These are phyloP conservation scores for Palloptera scutellata DNA, from an alignment of 2,888 invertebrate genomes.

Conservation along the genomic window DNA sequence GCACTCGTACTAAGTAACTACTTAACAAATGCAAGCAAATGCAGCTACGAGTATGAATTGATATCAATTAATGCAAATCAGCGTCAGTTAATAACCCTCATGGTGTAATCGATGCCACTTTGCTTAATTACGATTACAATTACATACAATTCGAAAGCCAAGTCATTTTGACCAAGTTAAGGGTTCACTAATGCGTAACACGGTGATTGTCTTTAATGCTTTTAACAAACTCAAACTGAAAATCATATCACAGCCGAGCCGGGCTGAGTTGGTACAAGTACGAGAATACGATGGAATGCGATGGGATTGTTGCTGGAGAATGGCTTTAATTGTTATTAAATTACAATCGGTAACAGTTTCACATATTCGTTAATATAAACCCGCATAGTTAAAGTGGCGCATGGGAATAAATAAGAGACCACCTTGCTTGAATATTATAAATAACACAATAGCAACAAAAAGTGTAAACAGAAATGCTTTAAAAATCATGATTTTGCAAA, in stretches of 20 bases:
- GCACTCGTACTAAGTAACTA: background rate
- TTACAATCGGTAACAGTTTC: slow-evolving; percentile 11
- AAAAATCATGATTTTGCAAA: slow-evolving; percentile 4
- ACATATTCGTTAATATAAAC: background rate
- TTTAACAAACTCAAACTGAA: slow-evolving; percentile 17
- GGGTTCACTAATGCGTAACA: slow-evolving; percentile 60
- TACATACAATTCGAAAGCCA: slow-evolving; percentile 34
- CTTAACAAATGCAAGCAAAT: background rate
- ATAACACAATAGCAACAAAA: background rate
- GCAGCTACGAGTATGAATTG: background rate
- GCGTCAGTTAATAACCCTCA: slow-evolving; percentile 18
- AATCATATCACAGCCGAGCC: background rate
- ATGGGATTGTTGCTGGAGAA: slow-evolving; percentile 3
- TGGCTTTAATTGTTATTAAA: slow-evolving; percentile 16
- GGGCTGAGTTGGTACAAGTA: too few relatives aligned
- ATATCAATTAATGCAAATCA: slow-evolving; percentile 24
- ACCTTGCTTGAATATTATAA: background rate
- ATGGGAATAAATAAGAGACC: background rate
- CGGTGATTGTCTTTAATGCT: slow-evolving; percentile 38
- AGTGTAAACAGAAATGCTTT: background rate
- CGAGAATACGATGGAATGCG: too few relatives aligned
- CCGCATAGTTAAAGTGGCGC: too few relatives aligned
- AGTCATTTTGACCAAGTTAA: slow-evolving; percentile 59
- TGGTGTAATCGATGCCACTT: slow-evolving; percentile 16
- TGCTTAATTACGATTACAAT: slow-evolving; percentile 8